Percentiles rank a stretch among this genome's conserved stretches.
These are phyloP conservation scores for Rhipidura dahli DNA, from an alignment of 2,113 vertebrate species.

Conservation along the genomic window DNA sequence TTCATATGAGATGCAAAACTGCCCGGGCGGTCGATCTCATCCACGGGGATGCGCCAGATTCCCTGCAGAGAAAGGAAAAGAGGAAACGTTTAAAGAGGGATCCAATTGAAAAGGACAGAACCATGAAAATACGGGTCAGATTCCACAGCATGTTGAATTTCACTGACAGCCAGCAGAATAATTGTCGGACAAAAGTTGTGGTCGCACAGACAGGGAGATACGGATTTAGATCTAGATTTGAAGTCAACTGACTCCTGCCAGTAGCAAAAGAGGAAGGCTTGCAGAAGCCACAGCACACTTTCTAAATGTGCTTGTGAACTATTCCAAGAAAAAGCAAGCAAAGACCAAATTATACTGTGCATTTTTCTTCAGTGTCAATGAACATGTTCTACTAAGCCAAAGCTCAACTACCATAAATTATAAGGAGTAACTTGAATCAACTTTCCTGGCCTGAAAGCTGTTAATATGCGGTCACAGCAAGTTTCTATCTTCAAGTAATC, in stretches of 20 bases:
- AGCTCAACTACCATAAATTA: neutral
- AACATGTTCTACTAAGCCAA: neutral
- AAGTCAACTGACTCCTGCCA: neutral
- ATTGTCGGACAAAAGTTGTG: neutral
- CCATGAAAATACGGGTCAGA: neutral
- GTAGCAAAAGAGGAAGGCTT: neutral
- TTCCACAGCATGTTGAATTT: neutral
- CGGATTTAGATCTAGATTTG: neutral
- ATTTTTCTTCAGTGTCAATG: neutral
- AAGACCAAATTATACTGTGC: neutral
- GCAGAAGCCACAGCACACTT: neutral
- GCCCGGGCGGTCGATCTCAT: constrained; percentile 97
- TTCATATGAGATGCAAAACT: constrained; percentile 99
- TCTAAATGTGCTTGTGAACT: neutral
- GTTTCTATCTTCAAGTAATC: neutral
- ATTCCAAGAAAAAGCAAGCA: neutral
- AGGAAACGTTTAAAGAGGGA: neutral
- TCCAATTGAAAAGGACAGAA: neutral
- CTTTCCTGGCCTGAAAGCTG: neutral
- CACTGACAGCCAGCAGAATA: neutral
- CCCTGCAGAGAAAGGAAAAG: constrained; percentile 74
- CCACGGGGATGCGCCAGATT: constrained; percentile 99
- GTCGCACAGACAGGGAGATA: neutral
- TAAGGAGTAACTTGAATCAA: neutral
- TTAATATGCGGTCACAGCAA: neutral